A percentile compares a stretch with the other conserved stretches of the same genome.
These are phyloP conservation scores for Limnephilus lunatus DNA, from an alignment of 2,888 invertebrate genomes.

Conservation along the genomic window DNA sequence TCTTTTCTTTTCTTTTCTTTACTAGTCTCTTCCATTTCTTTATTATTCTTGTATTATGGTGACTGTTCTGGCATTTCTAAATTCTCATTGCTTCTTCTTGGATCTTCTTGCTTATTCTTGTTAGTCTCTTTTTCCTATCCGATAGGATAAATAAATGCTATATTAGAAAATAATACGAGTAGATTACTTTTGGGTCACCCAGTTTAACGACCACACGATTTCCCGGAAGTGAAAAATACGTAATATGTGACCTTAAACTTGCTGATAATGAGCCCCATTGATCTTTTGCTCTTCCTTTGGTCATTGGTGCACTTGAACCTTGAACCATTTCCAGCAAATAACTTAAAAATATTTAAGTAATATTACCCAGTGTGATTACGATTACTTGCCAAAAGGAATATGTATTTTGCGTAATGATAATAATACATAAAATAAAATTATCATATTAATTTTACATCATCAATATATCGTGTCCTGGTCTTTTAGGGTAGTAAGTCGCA, in stretches of 20 bases:
- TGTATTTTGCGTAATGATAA: background rate
- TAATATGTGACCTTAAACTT: conserved; percentile 2
- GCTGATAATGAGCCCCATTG: background rate
- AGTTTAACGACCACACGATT: background rate
- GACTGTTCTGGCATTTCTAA: too few relatives aligned
- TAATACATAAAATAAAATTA: background rate
- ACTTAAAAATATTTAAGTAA: background rate
- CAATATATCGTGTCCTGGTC: too few relatives aligned
- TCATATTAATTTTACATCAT: too few relatives aligned
- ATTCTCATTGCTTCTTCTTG: too few relatives aligned
- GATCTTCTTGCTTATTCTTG: too few relatives aligned
- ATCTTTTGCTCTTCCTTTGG: background rate
- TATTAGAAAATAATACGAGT: too few relatives aligned
- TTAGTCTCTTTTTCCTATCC: too few relatives aligned
- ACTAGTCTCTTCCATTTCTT: too few relatives aligned
- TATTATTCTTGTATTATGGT: too few relatives aligned
- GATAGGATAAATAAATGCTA: too few relatives aligned
- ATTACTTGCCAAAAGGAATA: background rate
- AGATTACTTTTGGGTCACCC: background rate
- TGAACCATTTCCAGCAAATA: background rate
- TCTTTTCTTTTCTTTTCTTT: too few relatives aligned
- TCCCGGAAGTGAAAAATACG: background rate
- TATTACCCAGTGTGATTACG: background rate
- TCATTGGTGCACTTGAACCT: background rate
- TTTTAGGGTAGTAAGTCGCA: too few relatives aligned